Percentiles rank a stretch among this genome's conserved stretches.
Conservation (phyloP, 2,888 invertebrate species). For the Anthophora plumipes region DNA sequence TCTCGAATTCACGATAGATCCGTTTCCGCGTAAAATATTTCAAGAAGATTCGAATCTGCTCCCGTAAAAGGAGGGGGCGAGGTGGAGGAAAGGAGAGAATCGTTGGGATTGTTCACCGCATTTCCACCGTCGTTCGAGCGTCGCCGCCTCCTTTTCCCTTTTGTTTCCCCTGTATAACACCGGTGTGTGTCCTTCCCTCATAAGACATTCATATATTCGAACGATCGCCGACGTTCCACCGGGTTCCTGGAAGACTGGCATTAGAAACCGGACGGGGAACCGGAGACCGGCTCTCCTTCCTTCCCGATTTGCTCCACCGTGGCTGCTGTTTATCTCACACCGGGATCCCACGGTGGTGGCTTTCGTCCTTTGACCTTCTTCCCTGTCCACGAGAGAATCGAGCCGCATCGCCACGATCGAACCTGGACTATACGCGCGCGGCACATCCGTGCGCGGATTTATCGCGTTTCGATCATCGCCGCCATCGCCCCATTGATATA, state of each 20-base stretch:
- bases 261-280: conserved; percentile 74
- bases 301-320: conserved; percentile 58
- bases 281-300: conserved; percentile 61
- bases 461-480: conserved; percentile 67
- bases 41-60: conserved; percentile 39
- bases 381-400: conserved; percentile 55
- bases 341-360: conserved; percentile 79
- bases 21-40: conserved; percentile 31
- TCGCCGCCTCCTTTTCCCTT: conserved; percentile 55
- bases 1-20: background rate
- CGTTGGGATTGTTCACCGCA: conserved; percentile 19
- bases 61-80: background rate
- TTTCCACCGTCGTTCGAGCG: conserved; percentile 53
- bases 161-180: conserved; percentile 37
- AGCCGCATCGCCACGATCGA: conserved; percentile 66
- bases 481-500: conserved; percentile 51
- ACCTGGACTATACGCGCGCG: conserved; percentile 47
- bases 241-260: conserved; percentile 74
- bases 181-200: conserved; percentile 69
- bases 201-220: conserved; percentile 78
- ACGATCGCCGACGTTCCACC: conserved; percentile 70
- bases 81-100: too few relatives aligned
- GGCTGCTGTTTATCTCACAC: conserved; percentile 73
- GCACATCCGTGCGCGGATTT: conserved; percentile 57
- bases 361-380: conserved; percentile 79